Base-by-base conservation (phyloP, 2,797 vertebrate genomes). In the Lepidocolaptes lacrymiger region DNA sequence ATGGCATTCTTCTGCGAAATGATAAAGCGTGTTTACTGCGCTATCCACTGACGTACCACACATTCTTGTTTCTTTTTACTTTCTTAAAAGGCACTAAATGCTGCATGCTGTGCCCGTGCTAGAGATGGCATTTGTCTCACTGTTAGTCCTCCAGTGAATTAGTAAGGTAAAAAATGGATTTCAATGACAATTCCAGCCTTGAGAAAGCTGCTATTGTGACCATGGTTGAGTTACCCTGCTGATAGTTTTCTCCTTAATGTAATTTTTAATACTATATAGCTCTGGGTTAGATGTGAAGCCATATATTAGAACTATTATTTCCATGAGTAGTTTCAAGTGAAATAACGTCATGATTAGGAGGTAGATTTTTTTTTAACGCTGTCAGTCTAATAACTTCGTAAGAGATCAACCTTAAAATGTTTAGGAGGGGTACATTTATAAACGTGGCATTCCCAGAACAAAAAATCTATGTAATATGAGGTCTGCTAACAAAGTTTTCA, bases 151-250 rank as follows among this genome's bases (percentile, higher is more conserved):
- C 89, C 49, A 75, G 17, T 92, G 97, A 97, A 97, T 97, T 96
- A 97, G 91, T 67, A 85, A 96, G 95, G 96, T 96, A 96, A 94
- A 97, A 96, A 96, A 92, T 85, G 36, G 41, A 89, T 93, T 96
- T 93, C 82, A 92, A 41, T 96, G 95, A 88, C 94, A 95, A 80
- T 95, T 96, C 89, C 91, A 97, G 95, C 97, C 97, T 97, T 96
- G 91, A 95, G 94, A 96, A 97, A 88, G 76, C 87, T 85, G 88
- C 92, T 93, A 73, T 81, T 96, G 82, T 72, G 82, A 87, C 89
- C 88, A 92, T 88, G 97, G 96, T 97, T 97, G 91, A 97, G 89
- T 92, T 97, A 95, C 63, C 68, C 79, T 88, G 86, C 73, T 97
- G 94, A 96, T 94, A 76, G 32, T 97, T 95, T 97, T 89, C 93